phyloP scores from a whole-genome alignment of 64 coral and sea anemone species.

The Montipora sp. region DNA sequence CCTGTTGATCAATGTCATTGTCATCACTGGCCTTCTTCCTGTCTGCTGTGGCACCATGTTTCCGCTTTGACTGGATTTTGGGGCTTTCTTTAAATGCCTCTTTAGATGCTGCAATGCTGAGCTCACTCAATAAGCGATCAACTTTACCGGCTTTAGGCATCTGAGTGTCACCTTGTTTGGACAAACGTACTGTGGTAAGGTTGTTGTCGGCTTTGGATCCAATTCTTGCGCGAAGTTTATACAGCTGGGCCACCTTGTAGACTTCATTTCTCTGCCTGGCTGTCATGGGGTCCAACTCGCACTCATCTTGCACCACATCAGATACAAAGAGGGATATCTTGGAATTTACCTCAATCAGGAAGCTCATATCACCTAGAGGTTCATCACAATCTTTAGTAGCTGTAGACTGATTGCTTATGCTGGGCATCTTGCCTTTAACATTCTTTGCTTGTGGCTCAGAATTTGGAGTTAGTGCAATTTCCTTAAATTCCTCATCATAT shows the following conservation, averaged over 20 bases:
- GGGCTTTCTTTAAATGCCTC: constrained; percentile 43
- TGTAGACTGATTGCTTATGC: not conserved
- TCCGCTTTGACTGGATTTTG: constrained; percentile 69
- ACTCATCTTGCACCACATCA: constrained; percentile 13
- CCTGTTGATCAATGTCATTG: constrained; percentile 6
- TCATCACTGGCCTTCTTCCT: not conserved
- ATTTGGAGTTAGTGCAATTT: not conserved
- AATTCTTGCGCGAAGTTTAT: constrained; percentile 78
- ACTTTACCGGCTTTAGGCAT: constrained; percentile 76
- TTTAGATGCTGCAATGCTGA: constrained; percentile 80
- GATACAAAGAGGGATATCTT: constrained; percentile 74
- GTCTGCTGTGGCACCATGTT: not conserved
- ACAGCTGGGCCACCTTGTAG: constrained; percentile 77
- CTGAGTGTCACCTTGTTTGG: constrained; percentile 57
- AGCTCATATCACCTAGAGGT: constrained; percentile 73
- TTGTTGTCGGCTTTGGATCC: constrained; percentile 67
- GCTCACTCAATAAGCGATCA: constrained; percentile 72
- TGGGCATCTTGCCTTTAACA: not conserved
- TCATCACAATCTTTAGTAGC: constrained; percentile 42
- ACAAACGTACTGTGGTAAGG: constrained; percentile 64
- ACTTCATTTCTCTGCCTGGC: constrained; percentile 86
- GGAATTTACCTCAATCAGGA: constrained; percentile 85
- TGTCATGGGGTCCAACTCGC: constrained; percentile 82
- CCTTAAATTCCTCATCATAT: not conserved
- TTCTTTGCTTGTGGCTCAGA: not conserved